These are phyloP conservation scores for Phymorhynchus buccinoides DNA, from an alignment of 1,140 invertebrate genomes.

Conservation along the genomic window DNA sequence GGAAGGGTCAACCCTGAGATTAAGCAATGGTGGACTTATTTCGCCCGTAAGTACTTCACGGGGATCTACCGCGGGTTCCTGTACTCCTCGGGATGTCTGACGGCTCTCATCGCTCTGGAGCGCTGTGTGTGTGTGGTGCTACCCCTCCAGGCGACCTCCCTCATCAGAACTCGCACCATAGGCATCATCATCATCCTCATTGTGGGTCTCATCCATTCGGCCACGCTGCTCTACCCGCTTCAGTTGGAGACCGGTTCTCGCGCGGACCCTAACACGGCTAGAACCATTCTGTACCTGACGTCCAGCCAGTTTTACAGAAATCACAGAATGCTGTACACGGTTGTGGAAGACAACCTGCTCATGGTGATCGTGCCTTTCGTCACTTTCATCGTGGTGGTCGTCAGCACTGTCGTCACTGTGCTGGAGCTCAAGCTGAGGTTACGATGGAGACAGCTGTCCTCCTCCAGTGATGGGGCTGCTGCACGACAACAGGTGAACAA, in stretches of 20 bases:
- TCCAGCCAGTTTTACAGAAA: neutral
- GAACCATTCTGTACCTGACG: neutral
- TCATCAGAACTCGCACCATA: neutral
- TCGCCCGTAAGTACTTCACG: constrained; percentile 13
- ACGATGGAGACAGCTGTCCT: neutral
- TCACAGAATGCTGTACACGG: neutral
- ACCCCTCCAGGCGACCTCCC: neutral
- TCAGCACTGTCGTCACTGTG: constrained; percentile 23
- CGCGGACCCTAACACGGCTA: constrained; percentile 3
- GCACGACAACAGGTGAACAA: neutral
- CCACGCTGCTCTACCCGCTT: neutral
- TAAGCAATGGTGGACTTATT: constrained; percentile 23
- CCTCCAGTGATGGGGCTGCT: neutral
- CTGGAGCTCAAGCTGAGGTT: neutral
- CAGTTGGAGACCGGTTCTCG: neutral
- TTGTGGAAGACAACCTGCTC: neutral
- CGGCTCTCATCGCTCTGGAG: constrained; percentile 12
- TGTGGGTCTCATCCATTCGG: neutral
- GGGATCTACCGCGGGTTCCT: constrained; percentile 4
- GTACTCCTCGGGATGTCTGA: constrained; percentile 18
- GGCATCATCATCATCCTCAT: neutral
- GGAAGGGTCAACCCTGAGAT: neutral
- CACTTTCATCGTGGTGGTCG: neutral
- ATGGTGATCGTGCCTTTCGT: neutral
- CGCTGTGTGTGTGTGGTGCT: constrained; percentile 20